A percentile compares a stretch with the other conserved stretches of the same genome.
phyloP scores from a whole-genome alignment of 2,888 invertebrate genomes.

The Acleris literana region DNA sequence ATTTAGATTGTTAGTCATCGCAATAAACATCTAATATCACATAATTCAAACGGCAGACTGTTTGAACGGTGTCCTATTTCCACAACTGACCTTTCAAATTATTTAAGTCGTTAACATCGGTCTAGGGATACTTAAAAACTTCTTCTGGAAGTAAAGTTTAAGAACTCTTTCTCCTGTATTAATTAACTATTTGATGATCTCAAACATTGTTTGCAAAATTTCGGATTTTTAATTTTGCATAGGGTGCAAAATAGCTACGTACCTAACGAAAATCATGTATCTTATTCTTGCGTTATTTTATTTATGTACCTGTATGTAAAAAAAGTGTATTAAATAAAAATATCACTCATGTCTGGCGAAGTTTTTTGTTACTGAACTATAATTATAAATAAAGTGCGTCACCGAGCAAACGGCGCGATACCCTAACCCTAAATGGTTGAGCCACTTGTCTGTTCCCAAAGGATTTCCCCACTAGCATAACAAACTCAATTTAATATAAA shows the following conservation, averaged over 20 bases:
- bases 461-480: too few relatives aligned
- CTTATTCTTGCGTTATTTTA: too few relatives aligned
- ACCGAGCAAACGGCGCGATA: not conserved
- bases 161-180: not conserved
- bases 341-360: not conserved
- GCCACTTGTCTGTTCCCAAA: not conserved
- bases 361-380: not conserved
- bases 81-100: constrained; percentile 28
- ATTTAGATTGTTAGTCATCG: constrained; percentile 72
- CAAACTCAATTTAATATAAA: constrained; percentile 7
- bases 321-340: too few relatives aligned
- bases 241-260: too few relatives aligned
- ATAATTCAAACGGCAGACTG: constrained; percentile 63
- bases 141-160: constrained; percentile 8
- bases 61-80: constrained; percentile 54
- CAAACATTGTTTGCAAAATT: too few relatives aligned
- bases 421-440: not conserved
- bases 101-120: constrained; percentile 16
- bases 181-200: not conserved
- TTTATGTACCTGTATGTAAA: too few relatives aligned
- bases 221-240: too few relatives aligned
- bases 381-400: not conserved
- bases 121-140: constrained; percentile 1
- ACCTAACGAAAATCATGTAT: too few relatives aligned
- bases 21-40: constrained; percentile 70